Conservation (phyloP, 1,140 invertebrate genomes). For the Panulirus ornatus region DNA sequence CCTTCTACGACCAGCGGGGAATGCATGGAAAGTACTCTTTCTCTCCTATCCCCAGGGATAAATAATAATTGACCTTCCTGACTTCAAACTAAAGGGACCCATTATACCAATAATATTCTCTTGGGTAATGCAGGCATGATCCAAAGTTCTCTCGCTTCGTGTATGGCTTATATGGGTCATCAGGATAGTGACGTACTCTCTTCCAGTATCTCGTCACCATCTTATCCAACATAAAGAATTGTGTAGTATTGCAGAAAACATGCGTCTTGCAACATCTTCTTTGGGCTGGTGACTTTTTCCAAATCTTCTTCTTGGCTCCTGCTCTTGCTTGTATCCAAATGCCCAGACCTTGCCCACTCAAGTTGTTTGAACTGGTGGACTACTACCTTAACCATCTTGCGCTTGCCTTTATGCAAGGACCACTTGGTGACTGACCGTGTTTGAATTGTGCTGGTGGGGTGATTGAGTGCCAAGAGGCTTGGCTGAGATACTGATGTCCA, state of each 20-base stretch:
- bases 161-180: slow-evolving; percentile 33
- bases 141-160: neutral
- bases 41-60: no score
- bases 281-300: slow-evolving; percentile 45
- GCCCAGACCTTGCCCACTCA: slow-evolving; percentile 28
- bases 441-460: neutral
- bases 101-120: slow-evolving; percentile 38
- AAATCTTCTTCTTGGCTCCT: slow-evolving; percentile 56
- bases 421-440: slow-evolving; percentile 40
- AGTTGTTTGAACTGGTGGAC: slow-evolving; percentile 29
- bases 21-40: no score
- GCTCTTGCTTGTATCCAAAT: slow-evolving; percentile 47
- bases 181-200: slow-evolving; percentile 26
- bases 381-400: slow-evolving; percentile 47
- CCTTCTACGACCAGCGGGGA: no score
- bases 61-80: no score
- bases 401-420: slow-evolving; percentile 51
- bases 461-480: neutral
- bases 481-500: neutral
- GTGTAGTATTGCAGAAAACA: slow-evolving; percentile 59
- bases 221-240: slow-evolving; percentile 52
- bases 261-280: slow-evolving; percentile 42
- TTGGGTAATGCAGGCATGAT: neutral
- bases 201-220: slow-evolving; percentile 39
- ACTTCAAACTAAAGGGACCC: no score